These are phyloP conservation scores for Chaetophractus vellerosus DNA, from an alignment of 2,797 vertebrate species.

Conservation along the genomic window DNA sequence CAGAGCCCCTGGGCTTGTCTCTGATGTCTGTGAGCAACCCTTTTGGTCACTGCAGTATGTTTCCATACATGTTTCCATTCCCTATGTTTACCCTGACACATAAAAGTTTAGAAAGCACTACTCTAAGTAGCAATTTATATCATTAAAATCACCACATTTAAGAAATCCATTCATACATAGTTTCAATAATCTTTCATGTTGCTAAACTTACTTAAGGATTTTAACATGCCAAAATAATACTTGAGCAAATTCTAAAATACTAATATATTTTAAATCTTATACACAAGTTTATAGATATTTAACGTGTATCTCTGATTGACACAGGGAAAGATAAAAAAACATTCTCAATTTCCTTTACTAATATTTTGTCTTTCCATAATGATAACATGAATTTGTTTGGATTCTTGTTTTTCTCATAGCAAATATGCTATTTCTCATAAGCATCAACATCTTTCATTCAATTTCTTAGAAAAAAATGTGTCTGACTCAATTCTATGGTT, in stretches of 20 bases:
- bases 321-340: constrained; percentile 65
- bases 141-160: constrained; percentile 51
- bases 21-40: not conserved
- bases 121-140: constrained; percentile 55
- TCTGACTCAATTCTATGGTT: constrained; percentile 6
- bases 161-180: constrained; percentile 65
- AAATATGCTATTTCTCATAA: constrained; percentile 62
- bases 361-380: constrained; percentile 63
- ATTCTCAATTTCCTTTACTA: constrained; percentile 66
- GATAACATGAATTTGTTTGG: not conserved
- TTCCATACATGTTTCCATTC: not conserved
- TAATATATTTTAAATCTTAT: constrained; percentile 61
- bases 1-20: not conserved
- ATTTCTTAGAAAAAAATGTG: constrained; percentile 53
- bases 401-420: constrained; percentile 69
- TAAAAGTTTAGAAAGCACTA: not conserved
- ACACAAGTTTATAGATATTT: constrained; percentile 60
- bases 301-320: constrained; percentile 69
- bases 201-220: constrained; percentile 68
- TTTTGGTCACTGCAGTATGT: not conserved
- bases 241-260: constrained; percentile 62
- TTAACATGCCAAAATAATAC: constrained; percentile 72
- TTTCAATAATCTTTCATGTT: constrained; percentile 80
- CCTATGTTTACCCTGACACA: not conserved
- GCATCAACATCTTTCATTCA: constrained; percentile 48